Conservation (phyloP, 2,888 invertebrate genomes). For the Gortyna flavago region DNA sequence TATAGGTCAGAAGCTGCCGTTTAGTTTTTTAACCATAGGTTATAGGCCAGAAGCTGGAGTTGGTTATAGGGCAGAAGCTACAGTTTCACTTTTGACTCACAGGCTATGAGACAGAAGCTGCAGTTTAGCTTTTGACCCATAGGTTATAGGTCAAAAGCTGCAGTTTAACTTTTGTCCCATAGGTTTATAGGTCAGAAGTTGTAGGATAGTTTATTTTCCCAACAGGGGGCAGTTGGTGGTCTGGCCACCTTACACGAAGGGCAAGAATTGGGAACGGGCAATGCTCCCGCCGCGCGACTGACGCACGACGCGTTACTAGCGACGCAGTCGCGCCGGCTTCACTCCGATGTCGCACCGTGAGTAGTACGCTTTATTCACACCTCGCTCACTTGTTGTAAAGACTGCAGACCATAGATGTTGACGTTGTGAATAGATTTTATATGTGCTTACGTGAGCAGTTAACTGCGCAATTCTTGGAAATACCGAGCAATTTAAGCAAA, state of each 20-base stretch:
- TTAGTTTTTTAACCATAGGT: neutral
- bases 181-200: neutral
- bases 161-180: neutral
- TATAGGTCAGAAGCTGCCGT: too few species aligned
- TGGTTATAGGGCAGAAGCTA: too few species aligned
- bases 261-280: conserved; percentile 90
- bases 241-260: conserved; percentile 97
- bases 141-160: neutral
- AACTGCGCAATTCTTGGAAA: neutral
- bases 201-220: neutral
- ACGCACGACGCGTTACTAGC: conserved; percentile 95
- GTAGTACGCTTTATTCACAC: conserved; percentile 63
- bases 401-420: conserved; percentile 20
- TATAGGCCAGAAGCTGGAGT: too few species aligned
- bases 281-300: conserved; percentile 91
- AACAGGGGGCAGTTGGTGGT: conserved; percentile 83
- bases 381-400: conserved; percentile 18
- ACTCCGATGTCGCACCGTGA: conserved; percentile 90
- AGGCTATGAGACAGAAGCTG: neutral
- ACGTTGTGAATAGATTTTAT: conserved; percentile 41
- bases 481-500: neutral
- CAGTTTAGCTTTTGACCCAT: neutral
- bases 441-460: conserved; percentile 4
- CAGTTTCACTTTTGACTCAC: neutral
- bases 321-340: conserved; percentile 93